These are phyloP conservation scores for Mesodorylaimus sp. DNA, from an alignment of 2,888 invertebrate genomes.

Conservation along the genomic window DNA sequence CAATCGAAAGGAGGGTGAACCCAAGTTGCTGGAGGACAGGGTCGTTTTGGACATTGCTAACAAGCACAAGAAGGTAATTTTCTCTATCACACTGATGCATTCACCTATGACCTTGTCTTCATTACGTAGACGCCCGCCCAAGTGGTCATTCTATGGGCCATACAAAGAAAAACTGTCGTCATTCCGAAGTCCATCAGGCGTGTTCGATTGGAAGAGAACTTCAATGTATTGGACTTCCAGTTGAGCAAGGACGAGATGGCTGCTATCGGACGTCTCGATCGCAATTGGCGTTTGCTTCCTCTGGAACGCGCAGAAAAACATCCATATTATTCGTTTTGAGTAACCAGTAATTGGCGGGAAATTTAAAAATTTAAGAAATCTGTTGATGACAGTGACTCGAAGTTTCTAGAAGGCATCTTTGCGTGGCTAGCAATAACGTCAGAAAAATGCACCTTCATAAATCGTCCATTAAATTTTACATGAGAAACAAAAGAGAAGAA, in stretches of 20 bases:
- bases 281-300: conserved; percentile 14
- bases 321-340: conserved; percentile 8
- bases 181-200: conserved; percentile 33
- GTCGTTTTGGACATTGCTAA: not conserved
- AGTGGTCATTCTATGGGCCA: conserved; percentile 32
- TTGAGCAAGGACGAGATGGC: conserved; percentile 26
- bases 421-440: no score
- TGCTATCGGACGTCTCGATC: conserved; percentile 18
- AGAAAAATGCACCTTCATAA: no score
- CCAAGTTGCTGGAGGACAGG: not conserved
- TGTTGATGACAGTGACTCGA: no score
- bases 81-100: no score
- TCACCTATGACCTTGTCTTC: no score
- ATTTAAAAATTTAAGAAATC: no score
- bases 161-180: conserved; percentile 32
- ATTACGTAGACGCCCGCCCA: conserved; percentile 31
- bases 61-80: not conserved
- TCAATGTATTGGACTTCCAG: conserved; percentile 30
- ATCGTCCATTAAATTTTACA: no score
- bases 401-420: no score
- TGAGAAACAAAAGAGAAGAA: no score
- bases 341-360: no score
- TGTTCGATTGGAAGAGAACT: conserved; percentile 28
- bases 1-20: not conserved
- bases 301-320: conserved; percentile 7